Conservation (phyloP, 1,140 invertebrate genomes). For the Ips nitidus region DNA sequence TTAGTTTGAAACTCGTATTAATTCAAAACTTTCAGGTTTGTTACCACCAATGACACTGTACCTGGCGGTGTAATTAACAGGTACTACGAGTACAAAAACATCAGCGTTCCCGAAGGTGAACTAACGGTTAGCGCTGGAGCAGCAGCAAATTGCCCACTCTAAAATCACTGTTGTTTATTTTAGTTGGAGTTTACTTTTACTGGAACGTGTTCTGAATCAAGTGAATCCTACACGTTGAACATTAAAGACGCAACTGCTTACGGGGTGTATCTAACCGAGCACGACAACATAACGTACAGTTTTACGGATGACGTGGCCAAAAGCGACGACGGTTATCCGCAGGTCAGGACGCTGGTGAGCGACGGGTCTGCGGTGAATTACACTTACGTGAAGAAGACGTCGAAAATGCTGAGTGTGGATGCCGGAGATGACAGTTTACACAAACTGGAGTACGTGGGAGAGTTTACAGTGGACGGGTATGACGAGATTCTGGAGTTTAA, state of each 20-base stretch:
- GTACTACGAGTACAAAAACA: slow-evolving; percentile 27
- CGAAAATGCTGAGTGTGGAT: not conserved
- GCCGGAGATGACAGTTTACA: slow-evolving; percentile 14
- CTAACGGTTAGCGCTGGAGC: too few relatives aligned
- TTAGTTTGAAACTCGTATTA: not conserved
- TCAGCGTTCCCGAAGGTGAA: slow-evolving; percentile 13
- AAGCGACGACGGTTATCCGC: slow-evolving; percentile 52
- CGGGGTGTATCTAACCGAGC: slow-evolving; percentile 26
- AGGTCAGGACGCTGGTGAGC: slow-evolving; percentile 46
- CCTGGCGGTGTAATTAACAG: not conserved
- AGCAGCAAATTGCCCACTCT: too few relatives aligned
- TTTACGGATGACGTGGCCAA: slow-evolving; percentile 50
- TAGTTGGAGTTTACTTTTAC: too few relatives aligned
- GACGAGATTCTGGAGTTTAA: slow-evolving; percentile 18
- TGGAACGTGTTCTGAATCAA: too few relatives aligned
- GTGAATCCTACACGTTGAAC: too few relatives aligned
- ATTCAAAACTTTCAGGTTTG: slow-evolving; percentile 1
- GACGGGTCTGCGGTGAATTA: slow-evolving; percentile 5
- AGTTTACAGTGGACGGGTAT: slow-evolving; percentile 1
- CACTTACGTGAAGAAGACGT: not conserved
- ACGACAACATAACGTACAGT: not conserved
- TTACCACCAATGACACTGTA: not conserved
- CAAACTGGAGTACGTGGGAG: slow-evolving; percentile 11
- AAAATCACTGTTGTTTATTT: too few relatives aligned
- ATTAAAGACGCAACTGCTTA: slow-evolving; percentile 25